Base-by-base conservation (phyloP, 2,797 vertebrate genomes). In the Amazona ochrocephala region DNA sequence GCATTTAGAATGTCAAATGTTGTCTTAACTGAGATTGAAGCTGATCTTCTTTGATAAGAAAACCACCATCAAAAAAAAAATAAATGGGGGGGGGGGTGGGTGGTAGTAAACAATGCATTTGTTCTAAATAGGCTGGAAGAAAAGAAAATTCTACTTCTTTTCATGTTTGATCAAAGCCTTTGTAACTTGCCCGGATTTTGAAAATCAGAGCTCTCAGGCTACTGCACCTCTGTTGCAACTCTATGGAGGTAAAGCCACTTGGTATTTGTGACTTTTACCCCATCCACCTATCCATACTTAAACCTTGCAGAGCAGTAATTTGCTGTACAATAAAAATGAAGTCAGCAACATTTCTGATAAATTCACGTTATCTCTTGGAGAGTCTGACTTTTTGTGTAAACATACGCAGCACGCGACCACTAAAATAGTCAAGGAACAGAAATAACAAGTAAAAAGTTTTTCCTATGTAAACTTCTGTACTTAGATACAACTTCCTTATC, bases 361-460 rank as follows among this genome's bases (percentile, higher is more conserved):
- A 66, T 85, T 92, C 34, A 23, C 54, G 32, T 92, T 68, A 41
- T 34, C 1, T 72, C 14, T 24, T 86, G 21, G 48, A 85, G 37
- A 42, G 11, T 30, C 68, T 81, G 72, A 86, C 73, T 84, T 60
- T 84, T 66, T 74, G 26, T 56, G 39, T 75, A 92, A 95, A 74
- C 30, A 19, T 24, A 65, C 79, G 8, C 76, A 93, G 76, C n/a
- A 19, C 13, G 58, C 1, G 4, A 66, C n/a, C 34, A 58, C 70
- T 94, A 93, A 93, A 73, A 58, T 26, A 87, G 44, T 29, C 62
- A 70, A 82, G 77, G 34, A 85, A 67, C 7, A 92, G 11, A 56
- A 78, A 61, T 29, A 95, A 37, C 19, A 65, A n/a, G 29, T 84
- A 95, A 64, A 82, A 92, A 83, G 23, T 65, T 77, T 95, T 90